phyloP scores from a whole-genome alignment of 1,140 invertebrate species.

The Bombus superbus region DNA sequence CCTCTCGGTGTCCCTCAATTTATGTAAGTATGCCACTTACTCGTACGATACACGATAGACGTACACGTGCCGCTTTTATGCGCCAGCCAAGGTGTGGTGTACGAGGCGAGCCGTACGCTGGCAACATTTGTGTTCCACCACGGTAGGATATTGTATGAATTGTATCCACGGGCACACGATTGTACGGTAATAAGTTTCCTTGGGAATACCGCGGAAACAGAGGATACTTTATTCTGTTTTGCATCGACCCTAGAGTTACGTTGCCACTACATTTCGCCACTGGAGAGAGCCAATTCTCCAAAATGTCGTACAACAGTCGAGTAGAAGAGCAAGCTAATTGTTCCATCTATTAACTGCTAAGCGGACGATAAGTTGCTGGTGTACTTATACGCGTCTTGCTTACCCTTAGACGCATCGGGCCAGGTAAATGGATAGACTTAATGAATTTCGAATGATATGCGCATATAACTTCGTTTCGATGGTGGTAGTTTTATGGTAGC shows the following conservation, averaged over 20 bases:
- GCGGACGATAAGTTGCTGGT: background rate
- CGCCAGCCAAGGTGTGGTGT: constrained; percentile 9
- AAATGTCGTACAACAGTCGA: constrained; percentile 28
- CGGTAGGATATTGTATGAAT: constrained; percentile 45
- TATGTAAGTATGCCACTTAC: constrained; percentile 58
- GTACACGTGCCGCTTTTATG: constrained; percentile 19
- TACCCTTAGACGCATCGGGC: background rate
- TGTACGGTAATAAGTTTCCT: constrained; percentile 74
- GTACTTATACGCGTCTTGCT: background rate
- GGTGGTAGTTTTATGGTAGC: background rate
- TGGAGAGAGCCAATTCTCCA: constrained; percentile 42
- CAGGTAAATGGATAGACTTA: background rate
- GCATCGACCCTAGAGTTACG: constrained; percentile 52
- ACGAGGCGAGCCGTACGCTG: background rate
- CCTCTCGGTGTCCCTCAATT: constrained; percentile 46
- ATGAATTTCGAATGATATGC: background rate
- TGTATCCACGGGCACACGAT: constrained; percentile 53
- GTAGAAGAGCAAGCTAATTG: constrained; percentile 28
- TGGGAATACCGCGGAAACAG: constrained; percentile 65
- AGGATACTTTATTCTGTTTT: constrained; percentile 71
- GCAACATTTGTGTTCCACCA: background rate
- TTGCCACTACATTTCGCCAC: constrained; percentile 2
- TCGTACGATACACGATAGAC: background rate
- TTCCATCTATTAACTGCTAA: constrained; percentile 8
- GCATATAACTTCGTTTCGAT: background rate